Conservation (phyloP, 1,140 invertebrate species). For the Cherax quadricarinatus region DNA sequence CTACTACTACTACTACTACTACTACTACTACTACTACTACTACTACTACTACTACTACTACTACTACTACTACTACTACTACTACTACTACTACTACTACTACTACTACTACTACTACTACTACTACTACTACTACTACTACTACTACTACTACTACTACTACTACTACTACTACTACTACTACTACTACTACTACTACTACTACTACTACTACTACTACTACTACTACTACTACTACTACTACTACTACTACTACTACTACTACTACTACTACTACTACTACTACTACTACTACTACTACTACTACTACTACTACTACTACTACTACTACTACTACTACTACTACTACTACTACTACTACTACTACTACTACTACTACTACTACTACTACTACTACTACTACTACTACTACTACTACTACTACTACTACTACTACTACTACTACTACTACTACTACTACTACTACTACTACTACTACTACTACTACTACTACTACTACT, state of each 20-base stretch:
- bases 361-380: background rate
- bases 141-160: background rate
- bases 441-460: background rate
- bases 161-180: slow-evolving; percentile 6
- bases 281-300: background rate
- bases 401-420: background rate
- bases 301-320: background rate
- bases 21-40: background rate
- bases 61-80: background rate
- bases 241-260: background rate
- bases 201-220: background rate
- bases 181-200: slow-evolving; percentile 1
- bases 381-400: background rate
- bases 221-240: background rate
- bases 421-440: background rate
- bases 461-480: background rate
- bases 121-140: background rate
- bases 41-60: background rate
- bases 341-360: slow-evolving; percentile 4
- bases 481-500: background rate
- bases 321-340: background rate
- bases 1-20: background rate
- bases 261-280: background rate
- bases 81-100: background rate
- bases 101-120: background rate